Conservation (phyloP, 2,888 invertebrate species). For the Phrixothrix hirtus region DNA sequence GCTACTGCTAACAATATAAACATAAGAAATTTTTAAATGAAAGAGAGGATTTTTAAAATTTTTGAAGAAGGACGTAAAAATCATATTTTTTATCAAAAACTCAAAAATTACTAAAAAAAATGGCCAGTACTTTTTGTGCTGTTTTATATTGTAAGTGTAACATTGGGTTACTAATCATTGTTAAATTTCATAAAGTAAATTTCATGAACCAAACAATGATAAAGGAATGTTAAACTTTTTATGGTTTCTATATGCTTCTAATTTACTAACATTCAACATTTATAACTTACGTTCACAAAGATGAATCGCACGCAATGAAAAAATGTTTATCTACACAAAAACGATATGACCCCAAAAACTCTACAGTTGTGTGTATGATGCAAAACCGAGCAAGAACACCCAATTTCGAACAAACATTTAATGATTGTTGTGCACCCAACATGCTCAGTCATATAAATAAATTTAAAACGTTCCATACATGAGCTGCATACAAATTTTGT, state of each 20-base stretch:
- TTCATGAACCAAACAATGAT: constrained; percentile 7
- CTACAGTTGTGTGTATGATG: constrained; percentile 27
- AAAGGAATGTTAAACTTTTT: not conserved
- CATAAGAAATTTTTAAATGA: too few species aligned
- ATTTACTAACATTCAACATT: constrained; percentile 28
- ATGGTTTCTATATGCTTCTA: constrained; percentile 18
- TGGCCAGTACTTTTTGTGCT: constrained; percentile 18
- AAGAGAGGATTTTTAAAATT: too few species aligned
- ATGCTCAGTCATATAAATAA: too few species aligned
- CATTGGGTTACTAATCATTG: constrained; percentile 1
- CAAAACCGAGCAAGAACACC: constrained; percentile 29
- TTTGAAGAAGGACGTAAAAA: too few species aligned
- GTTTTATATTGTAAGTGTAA: constrained; percentile 21
- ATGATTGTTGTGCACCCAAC: constrained; percentile 26
- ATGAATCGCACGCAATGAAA: constrained; percentile 27
- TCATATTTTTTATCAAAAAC: too few species aligned
- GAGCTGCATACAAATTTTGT: too few species aligned
- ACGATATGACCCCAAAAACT: constrained; percentile 27
- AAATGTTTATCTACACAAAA: constrained; percentile 20
- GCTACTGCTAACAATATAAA: too few species aligned
- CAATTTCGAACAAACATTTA: constrained; percentile 26
- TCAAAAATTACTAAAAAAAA: too few species aligned
- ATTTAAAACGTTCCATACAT: too few species aligned
- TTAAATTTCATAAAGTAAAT: constrained; percentile 3
- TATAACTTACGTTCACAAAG: constrained; percentile 30